These are phyloP conservation scores for Seira ritae DNA, from an alignment of 2,888 invertebrate species.

Conservation along the genomic window DNA sequence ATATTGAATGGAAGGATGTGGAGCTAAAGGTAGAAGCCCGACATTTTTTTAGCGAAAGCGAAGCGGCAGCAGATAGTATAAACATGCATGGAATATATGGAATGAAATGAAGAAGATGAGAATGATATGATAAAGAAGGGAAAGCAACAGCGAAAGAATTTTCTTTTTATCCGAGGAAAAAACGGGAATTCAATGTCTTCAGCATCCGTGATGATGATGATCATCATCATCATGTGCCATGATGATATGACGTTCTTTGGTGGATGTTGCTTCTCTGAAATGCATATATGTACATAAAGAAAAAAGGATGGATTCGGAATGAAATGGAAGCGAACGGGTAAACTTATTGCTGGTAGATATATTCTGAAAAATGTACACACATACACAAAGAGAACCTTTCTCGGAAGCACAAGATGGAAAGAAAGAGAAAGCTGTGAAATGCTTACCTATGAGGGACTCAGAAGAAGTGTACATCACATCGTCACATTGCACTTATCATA, in stretches of 20 bases:
- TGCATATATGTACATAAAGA: neutral
- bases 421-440: neutral
- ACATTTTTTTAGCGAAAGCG: neutral
- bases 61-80: neutral
- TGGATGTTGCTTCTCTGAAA: neutral
- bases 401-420: neutral
- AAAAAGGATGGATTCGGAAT: neutral
- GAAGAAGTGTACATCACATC: slow-evolving; percentile 15
- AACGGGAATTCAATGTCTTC: slow-evolving; percentile 15
- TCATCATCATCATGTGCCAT: too few species aligned
- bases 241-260: too few species aligned
- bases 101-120: slow-evolving; percentile 1
- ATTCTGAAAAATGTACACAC: too few species aligned
- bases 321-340: neutral
- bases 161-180: neutral
- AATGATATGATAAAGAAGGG: slow-evolving; percentile 4
- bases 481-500: slow-evolving; percentile 21
- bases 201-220: neutral
- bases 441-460: neutral
- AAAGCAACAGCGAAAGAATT: slow-evolving; percentile 22
- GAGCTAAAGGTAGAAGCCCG: neutral
- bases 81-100: slow-evolving; percentile 10
- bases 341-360: too few species aligned
- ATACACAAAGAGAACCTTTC: too few species aligned
- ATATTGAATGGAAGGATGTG: neutral